Conservation (phyloP, 2,113 vertebrate genomes). For the Lepus europaeus region DNA sequence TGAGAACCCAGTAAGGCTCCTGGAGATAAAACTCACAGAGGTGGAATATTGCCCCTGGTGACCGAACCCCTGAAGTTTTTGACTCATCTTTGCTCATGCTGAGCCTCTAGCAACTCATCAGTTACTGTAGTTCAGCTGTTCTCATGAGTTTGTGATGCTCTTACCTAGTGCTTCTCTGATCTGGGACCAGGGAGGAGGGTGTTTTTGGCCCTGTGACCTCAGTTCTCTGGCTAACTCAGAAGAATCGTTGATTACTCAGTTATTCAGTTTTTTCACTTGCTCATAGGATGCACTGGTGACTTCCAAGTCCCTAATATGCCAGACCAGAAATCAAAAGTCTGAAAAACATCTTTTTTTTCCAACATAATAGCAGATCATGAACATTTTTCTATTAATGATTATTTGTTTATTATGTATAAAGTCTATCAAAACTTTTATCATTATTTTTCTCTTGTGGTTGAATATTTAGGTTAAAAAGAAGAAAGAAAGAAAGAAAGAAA, state of each 20-base stretch:
- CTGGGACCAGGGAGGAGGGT: background rate
- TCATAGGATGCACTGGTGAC: background rate
- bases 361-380: background rate
- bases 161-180: background rate
- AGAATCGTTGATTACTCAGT: background rate
- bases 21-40: background rate
- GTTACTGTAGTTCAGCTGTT: background rate
- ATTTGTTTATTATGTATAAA: conserved; percentile 21
- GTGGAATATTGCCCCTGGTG: background rate
- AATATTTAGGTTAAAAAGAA: background rate
- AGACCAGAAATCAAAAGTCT: background rate
- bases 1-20: background rate
- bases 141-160: background rate
- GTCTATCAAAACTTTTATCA: background rate
- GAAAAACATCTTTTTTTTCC: background rate
- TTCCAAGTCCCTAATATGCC: background rate
- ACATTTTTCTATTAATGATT: background rate
- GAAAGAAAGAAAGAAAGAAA: too few relatives aligned
- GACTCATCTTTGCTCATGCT: background rate
- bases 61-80: background rate
- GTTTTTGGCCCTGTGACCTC: background rate
- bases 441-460: background rate
- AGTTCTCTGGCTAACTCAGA: background rate
- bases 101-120: background rate
- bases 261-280: background rate